Evolutionary conservation across 2,797 vertebrate genomes (phyloP).

Genomic region (Valencia hispanica): DNA sequence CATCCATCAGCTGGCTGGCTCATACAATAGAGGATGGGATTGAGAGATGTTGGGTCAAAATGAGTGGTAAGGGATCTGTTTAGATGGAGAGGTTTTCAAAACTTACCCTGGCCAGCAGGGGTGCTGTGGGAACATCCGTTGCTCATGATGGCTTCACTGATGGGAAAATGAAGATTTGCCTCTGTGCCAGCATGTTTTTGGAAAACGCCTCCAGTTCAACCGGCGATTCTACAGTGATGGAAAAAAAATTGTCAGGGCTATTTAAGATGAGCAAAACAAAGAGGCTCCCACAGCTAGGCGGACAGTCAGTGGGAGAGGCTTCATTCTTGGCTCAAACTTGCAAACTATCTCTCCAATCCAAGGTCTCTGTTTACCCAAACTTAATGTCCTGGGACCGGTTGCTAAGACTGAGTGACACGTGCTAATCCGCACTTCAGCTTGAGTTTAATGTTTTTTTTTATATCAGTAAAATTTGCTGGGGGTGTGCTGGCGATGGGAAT

Average conservation of each 20-base stretch:
- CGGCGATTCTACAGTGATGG: slow-evolving; percentile 56
- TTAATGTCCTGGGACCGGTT: slow-evolving; percentile 31
- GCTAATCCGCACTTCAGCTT: slow-evolving; percentile 40
- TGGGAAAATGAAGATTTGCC: slow-evolving; percentile 61
- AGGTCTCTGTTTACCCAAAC: slow-evolving; percentile 50
- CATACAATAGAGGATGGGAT: slow-evolving; percentile 32
- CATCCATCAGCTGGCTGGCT: slow-evolving; percentile 68
- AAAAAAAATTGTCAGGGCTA: slow-evolving; percentile 54
- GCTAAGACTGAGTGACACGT: slow-evolving; percentile 7
- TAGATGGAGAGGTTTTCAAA: background rate
- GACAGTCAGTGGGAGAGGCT: slow-evolving; percentile 51
- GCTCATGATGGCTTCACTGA: slow-evolving; percentile 17
- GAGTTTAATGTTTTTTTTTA: slow-evolving; percentile 42
- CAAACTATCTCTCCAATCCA: slow-evolving; percentile 28
- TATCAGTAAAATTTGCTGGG: slow-evolving; percentile 33
- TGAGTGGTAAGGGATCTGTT: background rate
- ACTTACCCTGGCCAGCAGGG: background rate
- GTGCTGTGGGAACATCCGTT: slow-evolving; percentile 6
- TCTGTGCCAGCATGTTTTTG: slow-evolving; percentile 52
- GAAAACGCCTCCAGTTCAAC: slow-evolving; percentile 57
- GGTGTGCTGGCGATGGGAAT: slow-evolving; percentile 55
- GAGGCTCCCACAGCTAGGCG: slow-evolving; percentile 34
- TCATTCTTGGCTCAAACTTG: slow-evolving; percentile 32
- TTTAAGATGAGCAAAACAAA: slow-evolving; percentile 52
- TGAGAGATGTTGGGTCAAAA: slow-evolving; percentile 18